Evolutionary conservation across 2,113 vertebrate species (phyloP).

Genomic region (Silurus asotus): DNA sequence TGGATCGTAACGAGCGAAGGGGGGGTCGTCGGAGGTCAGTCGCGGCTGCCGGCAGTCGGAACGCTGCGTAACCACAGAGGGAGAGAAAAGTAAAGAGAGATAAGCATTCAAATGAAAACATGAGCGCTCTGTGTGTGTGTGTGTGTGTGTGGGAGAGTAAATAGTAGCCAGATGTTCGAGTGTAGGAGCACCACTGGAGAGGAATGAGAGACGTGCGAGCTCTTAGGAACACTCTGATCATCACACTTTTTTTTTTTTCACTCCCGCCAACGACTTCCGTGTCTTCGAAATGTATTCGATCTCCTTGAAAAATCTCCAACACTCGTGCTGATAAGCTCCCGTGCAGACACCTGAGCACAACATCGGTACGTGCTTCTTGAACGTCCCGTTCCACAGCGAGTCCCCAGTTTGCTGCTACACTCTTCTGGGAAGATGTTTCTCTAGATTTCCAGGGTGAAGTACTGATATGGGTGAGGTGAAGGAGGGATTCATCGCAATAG

Average conservation of each 20-base stretch:
- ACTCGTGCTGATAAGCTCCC: too few species aligned
- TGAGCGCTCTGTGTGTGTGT: neutral
- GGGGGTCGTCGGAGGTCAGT: neutral
- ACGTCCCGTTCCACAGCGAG: too few species aligned
- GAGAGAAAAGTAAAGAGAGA: neutral
- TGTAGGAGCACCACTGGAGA: constrained; percentile 1
- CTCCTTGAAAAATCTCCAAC: too few species aligned
- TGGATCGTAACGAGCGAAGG: neutral
- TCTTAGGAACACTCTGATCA: constrained; percentile 16
- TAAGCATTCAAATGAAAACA: neutral
- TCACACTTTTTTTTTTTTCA: neutral
- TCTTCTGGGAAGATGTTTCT: too few species aligned
- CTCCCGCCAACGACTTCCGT: too few species aligned
- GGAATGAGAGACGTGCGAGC: constrained; percentile 16
- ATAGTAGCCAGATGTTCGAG: constrained; percentile 18
- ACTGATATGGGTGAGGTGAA: too few species aligned
- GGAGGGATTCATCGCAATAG: too few species aligned
- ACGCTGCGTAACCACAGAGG: neutral
- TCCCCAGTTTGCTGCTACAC: too few species aligned
- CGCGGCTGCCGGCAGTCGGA: neutral
- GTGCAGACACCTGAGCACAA: too few species aligned
- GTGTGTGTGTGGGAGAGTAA: neutral
- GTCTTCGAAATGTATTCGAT: too few species aligned
- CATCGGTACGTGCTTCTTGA: too few species aligned
- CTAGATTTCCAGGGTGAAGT: too few species aligned